These are phyloP conservation scores for Phengaris alcon DNA, from an alignment of 2,888 invertebrate species.

Conservation along the genomic window DNA sequence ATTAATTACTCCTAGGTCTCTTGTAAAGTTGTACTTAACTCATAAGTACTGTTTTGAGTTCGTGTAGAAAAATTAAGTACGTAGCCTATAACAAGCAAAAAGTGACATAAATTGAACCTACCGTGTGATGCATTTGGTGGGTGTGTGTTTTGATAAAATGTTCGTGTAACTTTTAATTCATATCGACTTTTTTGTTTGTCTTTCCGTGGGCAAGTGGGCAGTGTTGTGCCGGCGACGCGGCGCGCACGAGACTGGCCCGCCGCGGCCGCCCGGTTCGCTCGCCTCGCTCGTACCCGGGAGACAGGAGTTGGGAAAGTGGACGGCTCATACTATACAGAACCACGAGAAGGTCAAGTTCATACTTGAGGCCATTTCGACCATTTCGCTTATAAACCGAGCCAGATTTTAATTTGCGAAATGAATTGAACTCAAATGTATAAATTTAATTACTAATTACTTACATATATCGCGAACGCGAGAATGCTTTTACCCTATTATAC, in stretches of 20 bases:
- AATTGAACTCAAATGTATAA: neutral
- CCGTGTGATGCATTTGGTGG: neutral
- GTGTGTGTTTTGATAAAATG: slow-evolving; percentile 1
- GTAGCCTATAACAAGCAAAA: neutral
- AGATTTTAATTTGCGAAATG: neutral
- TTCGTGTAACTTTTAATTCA: slow-evolving; percentile 23
- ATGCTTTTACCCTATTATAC: neutral
- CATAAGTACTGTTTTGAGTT: no score
- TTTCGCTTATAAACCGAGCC: neutral
- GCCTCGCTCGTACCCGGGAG: slow-evolving; percentile 23
- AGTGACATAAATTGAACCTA: slow-evolving; percentile 11
- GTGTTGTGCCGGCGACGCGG: slow-evolving; percentile 30
- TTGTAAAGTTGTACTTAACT: neutral
- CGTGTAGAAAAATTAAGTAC: neutral
- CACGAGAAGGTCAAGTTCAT: slow-evolving; percentile 70
- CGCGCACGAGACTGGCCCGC: slow-evolving; percentile 30
- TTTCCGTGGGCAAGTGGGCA: slow-evolving; percentile 22
- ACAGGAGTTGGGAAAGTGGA: slow-evolving; percentile 46
- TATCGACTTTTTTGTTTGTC: slow-evolving; percentile 9
- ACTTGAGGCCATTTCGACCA: slow-evolving; percentile 27
- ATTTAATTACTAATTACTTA: neutral
- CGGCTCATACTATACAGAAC: slow-evolving; percentile 48
- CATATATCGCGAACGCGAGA: neutral
- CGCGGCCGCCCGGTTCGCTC: slow-evolving; percentile 29
- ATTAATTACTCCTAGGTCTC: neutral